Evolutionary conservation across 2,888 invertebrate genomes (phyloP).

Genomic region (Eutolmus rufibarbis): DNA sequence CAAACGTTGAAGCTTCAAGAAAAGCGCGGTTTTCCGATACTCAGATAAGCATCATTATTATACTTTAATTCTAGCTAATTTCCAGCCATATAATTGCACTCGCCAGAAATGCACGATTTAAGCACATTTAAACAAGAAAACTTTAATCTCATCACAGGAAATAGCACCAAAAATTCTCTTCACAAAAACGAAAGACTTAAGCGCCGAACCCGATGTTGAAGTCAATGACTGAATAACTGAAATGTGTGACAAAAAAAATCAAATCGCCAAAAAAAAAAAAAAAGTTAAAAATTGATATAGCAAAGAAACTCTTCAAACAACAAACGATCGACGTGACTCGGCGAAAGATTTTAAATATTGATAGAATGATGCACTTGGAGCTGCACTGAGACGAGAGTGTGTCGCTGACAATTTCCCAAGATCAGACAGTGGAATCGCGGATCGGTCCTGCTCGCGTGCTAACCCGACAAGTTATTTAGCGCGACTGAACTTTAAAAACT

Average conservation of each 20-base stretch:
- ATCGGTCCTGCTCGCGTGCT: constrained; percentile 36
- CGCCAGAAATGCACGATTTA: constrained; percentile 13
- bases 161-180: constrained; percentile 3
- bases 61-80: constrained; percentile 12
- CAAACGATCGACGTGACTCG: neutral
- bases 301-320: constrained; percentile 16
- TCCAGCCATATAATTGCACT: neutral
- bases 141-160: constrained; percentile 10
- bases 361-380: neutral
- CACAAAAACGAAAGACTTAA: constrained; percentile 41
- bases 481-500: constrained; percentile 48
- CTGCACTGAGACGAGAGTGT: neutral
- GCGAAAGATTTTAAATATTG: neutral
- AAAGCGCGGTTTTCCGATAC: neutral
- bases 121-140: constrained; percentile 26
- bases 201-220: constrained; percentile 16
- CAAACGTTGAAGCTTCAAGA: neutral
- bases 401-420: neutral
- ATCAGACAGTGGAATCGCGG: neutral
- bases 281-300: neutral
- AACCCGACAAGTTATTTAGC: constrained; percentile 46
- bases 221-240: constrained; percentile 24
- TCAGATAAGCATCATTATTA: neutral
- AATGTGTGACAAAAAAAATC: neutral
- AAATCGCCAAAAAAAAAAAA: neutral